These are phyloP conservation scores for Mylabris sibirica DNA, from an alignment of 2,888 invertebrate species.

Conservation along the genomic window DNA sequence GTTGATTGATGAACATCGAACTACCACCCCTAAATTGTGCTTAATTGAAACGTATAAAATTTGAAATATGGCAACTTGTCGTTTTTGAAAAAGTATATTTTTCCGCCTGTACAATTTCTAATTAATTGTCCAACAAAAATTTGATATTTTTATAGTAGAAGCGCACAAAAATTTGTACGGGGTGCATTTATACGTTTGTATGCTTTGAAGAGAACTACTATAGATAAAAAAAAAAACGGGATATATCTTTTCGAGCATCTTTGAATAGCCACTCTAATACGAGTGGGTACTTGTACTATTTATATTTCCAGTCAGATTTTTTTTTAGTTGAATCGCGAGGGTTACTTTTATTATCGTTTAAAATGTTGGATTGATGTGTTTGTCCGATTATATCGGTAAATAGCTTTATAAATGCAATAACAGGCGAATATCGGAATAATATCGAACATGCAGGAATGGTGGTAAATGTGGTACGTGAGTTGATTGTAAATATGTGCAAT, in stretches of 20 bases:
- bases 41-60: constrained; percentile 14
- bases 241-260: constrained; percentile 9
- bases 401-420: constrained; percentile 21
- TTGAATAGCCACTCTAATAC: constrained; percentile 12
- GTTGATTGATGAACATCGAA: constrained; percentile 3
- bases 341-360: constrained; percentile 12
- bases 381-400: constrained; percentile 13
- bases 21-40: background rate
- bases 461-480: constrained; percentile 5
- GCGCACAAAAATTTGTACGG: background rate
- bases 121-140: background rate
- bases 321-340: background rate
- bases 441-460: constrained; percentile 1
- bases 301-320: constrained; percentile 3
- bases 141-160: background rate
- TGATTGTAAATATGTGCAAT: background rate
- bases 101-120: background rate
- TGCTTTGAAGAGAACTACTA: background rate
- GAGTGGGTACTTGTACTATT: constrained; percentile 5
- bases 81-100: background rate
- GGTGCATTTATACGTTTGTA: background rate
- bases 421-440: background rate
- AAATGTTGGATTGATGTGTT: constrained; percentile 1
- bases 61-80: background rate
- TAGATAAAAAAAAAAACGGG: no score